Evolutionary conservation across 2,888 invertebrate species (phyloP).

Genomic region (Yponomeuta malinellus): DNA sequence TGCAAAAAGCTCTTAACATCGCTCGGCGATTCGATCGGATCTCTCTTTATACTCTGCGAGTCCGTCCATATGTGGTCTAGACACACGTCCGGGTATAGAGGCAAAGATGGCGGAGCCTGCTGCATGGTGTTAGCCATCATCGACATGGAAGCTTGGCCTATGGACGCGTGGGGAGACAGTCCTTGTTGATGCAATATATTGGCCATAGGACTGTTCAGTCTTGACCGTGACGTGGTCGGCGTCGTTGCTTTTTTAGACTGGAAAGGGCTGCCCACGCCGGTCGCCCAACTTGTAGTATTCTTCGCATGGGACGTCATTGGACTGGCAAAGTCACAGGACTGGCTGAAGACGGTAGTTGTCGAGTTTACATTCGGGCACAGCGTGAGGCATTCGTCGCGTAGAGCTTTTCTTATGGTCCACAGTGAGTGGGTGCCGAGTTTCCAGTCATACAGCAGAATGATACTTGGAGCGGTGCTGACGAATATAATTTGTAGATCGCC

Average conservation of each 20-base stretch:
- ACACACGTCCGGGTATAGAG: slow-evolving; percentile 89
- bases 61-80: slow-evolving; percentile 95
- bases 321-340: slow-evolving; percentile 60
- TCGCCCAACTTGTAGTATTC: slow-evolving; percentile 53
- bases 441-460: slow-evolving; percentile 87
- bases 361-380: slow-evolving; percentile 74
- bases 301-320: slow-evolving; percentile 55
- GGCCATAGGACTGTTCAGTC: slow-evolving; percentile 64
- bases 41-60: slow-evolving; percentile 56
- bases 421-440: slow-evolving; percentile 87
- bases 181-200: slow-evolving; percentile 65
- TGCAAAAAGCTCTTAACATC: slow-evolving; percentile 85
- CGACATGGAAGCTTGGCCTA: slow-evolving; percentile 61
- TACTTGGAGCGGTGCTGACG: slow-evolving; percentile 84
- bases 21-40: slow-evolving; percentile 46
- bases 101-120: slow-evolving; percentile 76
- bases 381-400: slow-evolving; percentile 80
- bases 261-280: slow-evolving; percentile 49
- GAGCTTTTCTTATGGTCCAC: slow-evolving; percentile 86
- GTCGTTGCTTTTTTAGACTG: slow-evolving; percentile 51
- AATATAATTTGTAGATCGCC: slow-evolving; percentile 82
- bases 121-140: slow-evolving; percentile 65
- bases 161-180: slow-evolving; percentile 61
- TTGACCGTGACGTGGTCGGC: slow-evolving; percentile 46
- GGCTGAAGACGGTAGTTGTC: slow-evolving; percentile 56